phyloP scores from a whole-genome alignment of 2,888 invertebrate species.

The Caenorhabditis sp. region DNA sequence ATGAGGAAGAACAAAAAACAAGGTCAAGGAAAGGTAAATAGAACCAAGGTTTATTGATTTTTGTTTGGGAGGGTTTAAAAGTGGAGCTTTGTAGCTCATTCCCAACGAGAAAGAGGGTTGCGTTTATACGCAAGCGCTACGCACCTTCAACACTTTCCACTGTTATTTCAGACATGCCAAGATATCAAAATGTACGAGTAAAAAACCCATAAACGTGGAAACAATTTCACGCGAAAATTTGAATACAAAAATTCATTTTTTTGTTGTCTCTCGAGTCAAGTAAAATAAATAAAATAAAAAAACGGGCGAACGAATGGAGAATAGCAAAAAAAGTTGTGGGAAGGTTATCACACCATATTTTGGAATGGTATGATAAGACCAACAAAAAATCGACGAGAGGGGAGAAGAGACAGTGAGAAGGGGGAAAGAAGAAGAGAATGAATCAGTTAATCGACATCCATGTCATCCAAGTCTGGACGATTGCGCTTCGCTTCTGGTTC shows the following conservation, averaged over 20 bases:
- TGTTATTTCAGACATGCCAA: no score
- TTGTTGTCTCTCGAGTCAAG: no score
- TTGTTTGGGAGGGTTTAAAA: no score
- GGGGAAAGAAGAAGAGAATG: conserved; percentile 9
- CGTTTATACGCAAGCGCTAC: no score
- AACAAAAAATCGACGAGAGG: neutral
- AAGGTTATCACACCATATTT: conserved; percentile 38
- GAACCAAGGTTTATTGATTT: no score
- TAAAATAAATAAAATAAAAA: conserved; percentile 3
- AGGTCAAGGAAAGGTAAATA: neutral
- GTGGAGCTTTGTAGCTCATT: no score
- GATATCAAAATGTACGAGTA: neutral
- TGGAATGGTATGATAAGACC: conserved; percentile 20
- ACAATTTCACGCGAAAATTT: neutral
- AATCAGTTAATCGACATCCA: conserved; percentile 60
- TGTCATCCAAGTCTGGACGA: conserved; percentile 57
- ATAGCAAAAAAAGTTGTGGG: neutral
- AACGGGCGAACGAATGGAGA: conserved; percentile 3
- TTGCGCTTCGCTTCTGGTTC: conserved; percentile 55
- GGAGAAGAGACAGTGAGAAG: conserved; percentile 1
- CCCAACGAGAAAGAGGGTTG: no score
- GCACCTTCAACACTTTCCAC: no score
- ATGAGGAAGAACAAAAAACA: conserved; percentile 6
- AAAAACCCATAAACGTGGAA: neutral
- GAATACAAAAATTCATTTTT: neutral